Conservation (phyloP, 37 sponge, comb jelly and placozoan species). For the Hormiphora californensis region DNA sequence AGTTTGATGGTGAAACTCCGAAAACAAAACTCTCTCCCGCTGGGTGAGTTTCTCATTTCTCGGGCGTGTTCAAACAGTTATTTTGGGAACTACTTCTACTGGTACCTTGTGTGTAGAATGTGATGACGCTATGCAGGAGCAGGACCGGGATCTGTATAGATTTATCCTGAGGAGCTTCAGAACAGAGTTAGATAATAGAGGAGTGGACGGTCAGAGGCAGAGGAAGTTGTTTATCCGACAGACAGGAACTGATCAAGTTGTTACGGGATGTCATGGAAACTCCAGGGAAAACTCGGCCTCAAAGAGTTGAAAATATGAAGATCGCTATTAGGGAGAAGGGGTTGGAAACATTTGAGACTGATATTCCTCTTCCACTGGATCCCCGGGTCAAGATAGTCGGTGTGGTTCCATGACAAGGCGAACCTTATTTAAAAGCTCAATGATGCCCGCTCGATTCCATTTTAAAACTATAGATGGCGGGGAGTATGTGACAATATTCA, state of each 20-base stretch:
- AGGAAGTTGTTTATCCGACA: constrained; percentile 42
- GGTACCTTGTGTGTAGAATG: constrained; percentile 91
- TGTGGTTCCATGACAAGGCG: no score
- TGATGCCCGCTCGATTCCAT: constrained; percentile 72
- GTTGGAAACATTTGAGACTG: not conserved
- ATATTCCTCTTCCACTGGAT: constrained; percentile 23
- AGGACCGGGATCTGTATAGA: constrained; percentile 8
- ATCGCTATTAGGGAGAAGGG: not conserved
- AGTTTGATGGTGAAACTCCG: constrained; percentile 43
- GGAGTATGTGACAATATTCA: constrained; percentile 86
- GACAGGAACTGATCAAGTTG: constrained; percentile 43
- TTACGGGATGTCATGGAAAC: not conserved
- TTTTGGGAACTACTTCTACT: constrained; percentile 59
- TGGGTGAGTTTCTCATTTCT: constrained; percentile 52
- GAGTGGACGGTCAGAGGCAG: constrained; percentile 1
- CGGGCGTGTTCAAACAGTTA: constrained; percentile 51
- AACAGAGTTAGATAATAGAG: not conserved
- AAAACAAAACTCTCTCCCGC: constrained; percentile 24
- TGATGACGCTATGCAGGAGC: constrained; percentile 63
- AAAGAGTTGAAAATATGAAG: constrained; percentile 16
- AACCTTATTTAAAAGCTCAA: constrained; percentile 88
- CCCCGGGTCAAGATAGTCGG: constrained; percentile 54
- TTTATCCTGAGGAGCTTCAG: constrained; percentile 10
- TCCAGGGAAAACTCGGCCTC: constrained; percentile 39
- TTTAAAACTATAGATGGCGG: constrained; percentile 68